Percentiles rank a stretch among this genome's conserved stretches.
phyloP scores from a whole-genome alignment of 2,113 vertebrate species.

The Poicephalus meyeri region DNA sequence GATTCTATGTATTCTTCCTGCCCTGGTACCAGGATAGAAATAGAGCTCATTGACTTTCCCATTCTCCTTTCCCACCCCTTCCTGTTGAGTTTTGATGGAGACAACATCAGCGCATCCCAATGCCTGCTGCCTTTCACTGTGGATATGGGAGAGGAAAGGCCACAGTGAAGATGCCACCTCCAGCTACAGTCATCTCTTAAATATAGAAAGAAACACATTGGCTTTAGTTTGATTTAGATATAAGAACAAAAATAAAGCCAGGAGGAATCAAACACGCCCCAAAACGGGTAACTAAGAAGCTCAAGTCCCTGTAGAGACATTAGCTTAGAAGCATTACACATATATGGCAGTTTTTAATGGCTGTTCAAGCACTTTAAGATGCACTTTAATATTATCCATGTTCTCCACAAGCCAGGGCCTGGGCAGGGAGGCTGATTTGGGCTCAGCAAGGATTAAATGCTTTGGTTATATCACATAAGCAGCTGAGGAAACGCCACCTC shows the following conservation, averaged over 20 bases:
- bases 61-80: not conserved
- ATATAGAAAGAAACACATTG: not conserved
- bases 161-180: not conserved
- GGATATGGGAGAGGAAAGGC: not conserved
- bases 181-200: not conserved
- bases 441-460: slow-evolving; percentile 52
- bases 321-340: not conserved
- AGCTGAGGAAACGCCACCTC: not conserved
- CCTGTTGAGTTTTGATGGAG: not conserved
- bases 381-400: not conserved
- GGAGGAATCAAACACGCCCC: not conserved
- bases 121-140: accelerated
- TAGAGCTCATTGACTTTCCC: not conserved
- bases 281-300: not conserved
- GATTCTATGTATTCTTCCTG: not conserved
- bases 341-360: not conserved
- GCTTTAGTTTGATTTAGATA: not conserved
- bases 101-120: not conserved
- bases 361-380: not conserved
- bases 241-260: not conserved
- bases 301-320: not conserved
- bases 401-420: not conserved
- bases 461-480: not conserved
- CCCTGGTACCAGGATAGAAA: not conserved
- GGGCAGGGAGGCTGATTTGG: not conserved